These are phyloP conservation scores for Helicorthomorpha holstii DNA, from an alignment of 1,140 invertebrate species.

Conservation along the genomic window DNA sequence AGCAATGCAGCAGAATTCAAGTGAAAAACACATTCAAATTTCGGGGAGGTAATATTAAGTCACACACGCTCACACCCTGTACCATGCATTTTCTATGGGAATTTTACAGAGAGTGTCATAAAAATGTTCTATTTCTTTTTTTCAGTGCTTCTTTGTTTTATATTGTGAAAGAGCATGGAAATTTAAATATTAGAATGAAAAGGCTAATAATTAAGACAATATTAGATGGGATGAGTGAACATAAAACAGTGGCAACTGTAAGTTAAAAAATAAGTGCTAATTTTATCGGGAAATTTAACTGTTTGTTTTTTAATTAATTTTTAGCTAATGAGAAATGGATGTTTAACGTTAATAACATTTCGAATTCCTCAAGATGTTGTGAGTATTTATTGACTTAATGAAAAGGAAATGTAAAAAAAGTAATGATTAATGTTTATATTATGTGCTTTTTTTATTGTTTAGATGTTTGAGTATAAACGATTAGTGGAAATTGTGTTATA, in stretches of 20 bases:
- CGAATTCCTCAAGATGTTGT: conserved; percentile 88
- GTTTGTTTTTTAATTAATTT: conserved; percentile 8
- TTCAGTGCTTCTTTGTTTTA: conserved; percentile 82
- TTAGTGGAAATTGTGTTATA: conserved; percentile 67
- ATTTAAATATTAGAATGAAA: conserved; percentile 44
- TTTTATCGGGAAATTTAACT: not conserved
- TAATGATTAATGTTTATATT: not conserved
- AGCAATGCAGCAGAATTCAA: conserved; percentile 65
- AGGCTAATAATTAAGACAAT: conserved; percentile 58
- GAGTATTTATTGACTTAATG: conserved; percentile 20
- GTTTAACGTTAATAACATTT: conserved; percentile 84
- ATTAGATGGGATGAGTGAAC: conserved; percentile 71
- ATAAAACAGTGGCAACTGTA: conserved; percentile 57
- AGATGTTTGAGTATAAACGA: conserved; percentile 81
- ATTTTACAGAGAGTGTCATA: no score
- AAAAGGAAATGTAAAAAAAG: not conserved
- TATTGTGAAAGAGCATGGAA: conserved; percentile 65
- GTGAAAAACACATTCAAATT: conserved; percentile 77
- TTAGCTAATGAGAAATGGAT: conserved; percentile 83
- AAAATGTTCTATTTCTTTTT: no score
- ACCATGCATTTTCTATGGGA: no score
- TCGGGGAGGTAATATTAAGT: conserved; percentile 87
- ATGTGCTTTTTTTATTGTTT: conserved; percentile 16
- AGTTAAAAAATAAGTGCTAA: conserved; percentile 8
- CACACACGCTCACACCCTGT: no score